phyloP scores from a whole-genome alignment of 2,888 invertebrate genomes.

The Euplexia lucipara region DNA sequence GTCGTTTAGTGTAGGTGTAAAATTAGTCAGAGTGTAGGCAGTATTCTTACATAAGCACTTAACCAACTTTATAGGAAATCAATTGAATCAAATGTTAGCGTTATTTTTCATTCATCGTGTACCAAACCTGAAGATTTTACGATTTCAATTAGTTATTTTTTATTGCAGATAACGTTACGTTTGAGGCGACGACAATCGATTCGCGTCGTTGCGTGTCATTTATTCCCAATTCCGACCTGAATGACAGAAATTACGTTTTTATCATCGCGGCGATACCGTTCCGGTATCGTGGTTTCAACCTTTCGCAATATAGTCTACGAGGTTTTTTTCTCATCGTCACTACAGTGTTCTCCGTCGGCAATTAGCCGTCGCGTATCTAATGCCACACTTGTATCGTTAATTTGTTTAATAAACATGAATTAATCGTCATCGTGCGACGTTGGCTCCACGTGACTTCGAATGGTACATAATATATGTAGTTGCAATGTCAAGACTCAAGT shows the following conservation, averaged over 20 bases:
- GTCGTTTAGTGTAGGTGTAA: conserved; percentile 40
- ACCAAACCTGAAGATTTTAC: conserved; percentile 22
- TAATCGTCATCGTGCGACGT: conserved; percentile 75
- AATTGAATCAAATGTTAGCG: conserved; percentile 27
- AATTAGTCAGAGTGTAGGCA: conserved; percentile 49
- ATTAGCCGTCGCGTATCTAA: conserved; percentile 73
- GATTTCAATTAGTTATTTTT: conserved; percentile 23
- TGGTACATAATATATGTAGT: conserved; percentile 81
- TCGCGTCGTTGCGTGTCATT: conserved; percentile 33
- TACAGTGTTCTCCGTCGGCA: conserved; percentile 54
- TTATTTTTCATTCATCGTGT: conserved; percentile 22
- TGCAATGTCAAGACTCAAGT: conserved; percentile 84
- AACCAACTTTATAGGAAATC: conserved; percentile 42
- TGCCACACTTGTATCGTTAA: conserved; percentile 78
- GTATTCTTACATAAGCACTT: conserved; percentile 23
- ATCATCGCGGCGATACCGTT: conserved; percentile 49
- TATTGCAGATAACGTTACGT: conserved; percentile 23
- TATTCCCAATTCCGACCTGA: conserved; percentile 46
- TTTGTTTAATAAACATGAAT: conserved; percentile 89
- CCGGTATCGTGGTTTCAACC: conserved; percentile 58
- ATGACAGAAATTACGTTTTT: conserved; percentile 60
- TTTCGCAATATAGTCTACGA: conserved; percentile 58
- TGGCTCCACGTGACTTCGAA: conserved; percentile 78
- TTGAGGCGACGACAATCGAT: conserved; percentile 39
- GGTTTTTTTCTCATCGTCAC: conserved; percentile 67